phyloP scores from a whole-genome alignment of 2,797 vertebrate species.

The Phaenicophaeus curvirostris region DNA sequence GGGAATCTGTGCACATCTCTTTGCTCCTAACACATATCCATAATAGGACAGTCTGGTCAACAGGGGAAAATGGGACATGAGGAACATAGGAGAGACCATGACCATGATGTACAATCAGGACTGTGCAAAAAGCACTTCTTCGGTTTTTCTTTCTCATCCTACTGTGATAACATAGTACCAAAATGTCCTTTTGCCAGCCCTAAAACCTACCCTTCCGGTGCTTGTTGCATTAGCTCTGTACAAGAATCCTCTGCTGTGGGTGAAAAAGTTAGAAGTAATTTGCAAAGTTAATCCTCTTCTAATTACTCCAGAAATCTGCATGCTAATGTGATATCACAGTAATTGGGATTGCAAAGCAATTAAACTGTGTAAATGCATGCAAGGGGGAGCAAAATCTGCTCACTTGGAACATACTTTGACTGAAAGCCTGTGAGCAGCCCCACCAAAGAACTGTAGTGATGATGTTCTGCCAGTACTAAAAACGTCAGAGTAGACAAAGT shows the following conservation, averaged over 20 bases:
- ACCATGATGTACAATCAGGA: neutral
- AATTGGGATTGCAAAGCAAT: slow-evolving; percentile 1
- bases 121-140: neutral
- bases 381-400: neutral
- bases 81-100: neutral
- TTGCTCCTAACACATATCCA: fast-evolving
- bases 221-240: neutral
- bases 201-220: neutral
- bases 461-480: neutral
- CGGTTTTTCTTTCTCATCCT: neutral
- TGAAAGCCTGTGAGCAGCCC: neutral
- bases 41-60: neutral
- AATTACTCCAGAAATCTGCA: slow-evolving; percentile 14
- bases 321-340: neutral
- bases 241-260: neutral
- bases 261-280: slow-evolving; percentile 11
- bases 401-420: neutral
- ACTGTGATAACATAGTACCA: neutral
- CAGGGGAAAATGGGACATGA: neutral
- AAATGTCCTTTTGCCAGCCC: neutral
- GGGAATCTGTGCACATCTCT: neutral
- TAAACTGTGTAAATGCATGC: neutral
- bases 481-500: neutral
- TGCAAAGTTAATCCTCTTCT: neutral
- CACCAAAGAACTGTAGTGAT: neutral